phyloP scores from a whole-genome alignment of 2,888 invertebrate species.

The Anaspis maculata region DNA sequence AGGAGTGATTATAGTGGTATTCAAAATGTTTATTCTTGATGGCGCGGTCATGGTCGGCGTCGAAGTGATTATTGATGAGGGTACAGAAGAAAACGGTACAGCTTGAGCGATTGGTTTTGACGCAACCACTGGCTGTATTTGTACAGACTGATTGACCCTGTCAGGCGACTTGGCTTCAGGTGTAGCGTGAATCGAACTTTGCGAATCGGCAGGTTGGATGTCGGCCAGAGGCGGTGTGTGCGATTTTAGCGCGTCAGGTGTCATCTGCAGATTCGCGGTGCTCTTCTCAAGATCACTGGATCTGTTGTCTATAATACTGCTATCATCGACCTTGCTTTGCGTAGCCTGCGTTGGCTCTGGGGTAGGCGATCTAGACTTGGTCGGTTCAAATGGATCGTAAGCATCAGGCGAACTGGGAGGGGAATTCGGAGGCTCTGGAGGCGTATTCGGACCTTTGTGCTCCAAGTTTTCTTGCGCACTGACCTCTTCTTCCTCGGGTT shows the following conservation, averaged over 20 bases:
- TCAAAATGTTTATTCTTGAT: constrained; percentile 37
- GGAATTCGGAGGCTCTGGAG: constrained; percentile 58
- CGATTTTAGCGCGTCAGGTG: constrained; percentile 26
- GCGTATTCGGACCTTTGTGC: constrained; percentile 64
- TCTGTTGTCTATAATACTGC: constrained; percentile 13
- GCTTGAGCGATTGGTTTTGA: constrained; percentile 36
- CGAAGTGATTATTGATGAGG: constrained; percentile 34
- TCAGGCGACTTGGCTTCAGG: constrained; percentile 32
- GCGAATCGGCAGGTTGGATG: constrained; percentile 41
- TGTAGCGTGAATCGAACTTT: constrained; percentile 33
- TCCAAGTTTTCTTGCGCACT: constrained; percentile 24
- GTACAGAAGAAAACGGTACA: constrained; percentile 30
- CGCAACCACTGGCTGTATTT: constrained; percentile 22
- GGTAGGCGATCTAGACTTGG: constrained; percentile 66
- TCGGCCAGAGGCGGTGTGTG: constrained; percentile 35
- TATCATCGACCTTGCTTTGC: constrained; percentile 22
- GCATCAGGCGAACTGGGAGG: constrained; percentile 70
- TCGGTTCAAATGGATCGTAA: constrained; percentile 88
- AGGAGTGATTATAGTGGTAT: constrained; percentile 33
- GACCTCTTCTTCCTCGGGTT: constrained; percentile 34
- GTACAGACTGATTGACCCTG: constrained; percentile 24
- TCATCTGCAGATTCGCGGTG: constrained; percentile 19
- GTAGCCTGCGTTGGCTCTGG: constrained; percentile 36
- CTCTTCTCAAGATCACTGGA: constrained; percentile 25
- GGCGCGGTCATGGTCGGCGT: constrained; percentile 32